Percentiles rank a stretch among this genome's conserved stretches.
phyloP scores from a whole-genome alignment of 2,113 vertebrate species.

The Catharus bicknelli region DNA sequence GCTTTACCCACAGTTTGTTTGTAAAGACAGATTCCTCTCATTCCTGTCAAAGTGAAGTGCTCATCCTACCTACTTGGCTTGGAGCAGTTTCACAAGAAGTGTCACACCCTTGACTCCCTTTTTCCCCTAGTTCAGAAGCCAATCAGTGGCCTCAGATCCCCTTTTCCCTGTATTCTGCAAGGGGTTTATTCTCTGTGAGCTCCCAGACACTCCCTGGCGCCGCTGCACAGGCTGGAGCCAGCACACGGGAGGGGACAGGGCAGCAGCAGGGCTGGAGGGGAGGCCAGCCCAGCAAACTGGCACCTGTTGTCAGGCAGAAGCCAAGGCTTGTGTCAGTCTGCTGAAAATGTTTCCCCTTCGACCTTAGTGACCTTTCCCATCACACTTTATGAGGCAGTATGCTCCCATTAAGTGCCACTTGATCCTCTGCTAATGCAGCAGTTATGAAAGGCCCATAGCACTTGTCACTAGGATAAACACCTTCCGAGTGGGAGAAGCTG shows the following conservation, averaged over 20 bases:
- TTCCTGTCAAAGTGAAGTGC: neutral
- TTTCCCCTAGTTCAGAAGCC: neutral
- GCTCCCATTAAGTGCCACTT: constrained; percentile 64
- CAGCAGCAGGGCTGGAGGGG: neutral
- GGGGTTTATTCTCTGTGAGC: neutral
- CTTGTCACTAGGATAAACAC: constrained; percentile 72
- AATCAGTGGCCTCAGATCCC: neutral
- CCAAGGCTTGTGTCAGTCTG: constrained; percentile 64
- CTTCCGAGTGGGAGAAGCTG: neutral
- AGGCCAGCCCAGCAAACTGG: neutral
- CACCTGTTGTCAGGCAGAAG: constrained; percentile 58
- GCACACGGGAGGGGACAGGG: neutral
- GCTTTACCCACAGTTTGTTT: neutral
- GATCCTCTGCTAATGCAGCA: constrained; percentile 73
- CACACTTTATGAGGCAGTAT: constrained; percentile 8
- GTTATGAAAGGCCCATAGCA: constrained; percentile 61
- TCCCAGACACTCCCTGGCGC: neutral
- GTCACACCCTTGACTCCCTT: neutral
- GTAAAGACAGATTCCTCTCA: neutral
- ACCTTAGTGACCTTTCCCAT: constrained; percentile 56
- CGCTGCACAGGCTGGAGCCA: neutral
- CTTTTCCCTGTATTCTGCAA: neutral
- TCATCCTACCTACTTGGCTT: neutral
- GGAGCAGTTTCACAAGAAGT: neutral
- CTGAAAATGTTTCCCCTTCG: constrained; percentile 57